A percentile compares a stretch with the other conserved stretches of the same genome.
phyloP scores from a whole-genome alignment of 2,797 vertebrate species.

The Bucorvus abyssinicus region DNA sequence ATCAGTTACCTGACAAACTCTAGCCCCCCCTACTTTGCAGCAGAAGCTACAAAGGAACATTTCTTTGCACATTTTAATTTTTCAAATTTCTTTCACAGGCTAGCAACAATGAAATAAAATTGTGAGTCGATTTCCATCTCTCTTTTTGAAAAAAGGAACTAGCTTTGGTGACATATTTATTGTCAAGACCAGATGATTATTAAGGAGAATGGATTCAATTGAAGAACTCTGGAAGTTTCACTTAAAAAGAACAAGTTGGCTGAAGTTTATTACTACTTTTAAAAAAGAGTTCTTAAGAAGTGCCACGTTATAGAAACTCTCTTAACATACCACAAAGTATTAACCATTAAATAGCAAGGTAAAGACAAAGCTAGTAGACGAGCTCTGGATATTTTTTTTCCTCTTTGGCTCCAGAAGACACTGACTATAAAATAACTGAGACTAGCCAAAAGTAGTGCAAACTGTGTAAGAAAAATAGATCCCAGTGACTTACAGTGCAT shows the following conservation, averaged over 20 bases:
- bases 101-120: conserved; percentile 18
- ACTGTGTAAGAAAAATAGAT: neutral
- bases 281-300: conserved; percentile 50
- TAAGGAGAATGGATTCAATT: conserved; percentile 37
- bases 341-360: conserved; percentile 52
- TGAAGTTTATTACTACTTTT: conserved; percentile 50
- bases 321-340: conserved; percentile 33
- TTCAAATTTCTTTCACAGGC: conserved; percentile 6
- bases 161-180: conserved; percentile 34
- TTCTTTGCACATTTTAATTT: conserved; percentile 7
- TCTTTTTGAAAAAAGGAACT: conserved; percentile 4
- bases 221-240: conserved; percentile 46
- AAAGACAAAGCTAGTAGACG: neutral
- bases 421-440: conserved; percentile 15
- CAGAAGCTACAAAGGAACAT: neutral
- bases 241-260: conserved; percentile 56
- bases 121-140: neutral
- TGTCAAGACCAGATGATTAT: conserved; percentile 52
- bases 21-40: neutral
- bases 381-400: neutral
- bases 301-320: conserved; percentile 56
- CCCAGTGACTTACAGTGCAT: conserved; percentile 5
- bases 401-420: conserved; percentile 28
- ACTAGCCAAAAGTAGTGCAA: conserved; percentile 26
- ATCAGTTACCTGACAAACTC: conserved; percentile 63